phyloP scores from a whole-genome alignment of 2,888 invertebrate species.

The Barypeithes pellucidus region DNA sequence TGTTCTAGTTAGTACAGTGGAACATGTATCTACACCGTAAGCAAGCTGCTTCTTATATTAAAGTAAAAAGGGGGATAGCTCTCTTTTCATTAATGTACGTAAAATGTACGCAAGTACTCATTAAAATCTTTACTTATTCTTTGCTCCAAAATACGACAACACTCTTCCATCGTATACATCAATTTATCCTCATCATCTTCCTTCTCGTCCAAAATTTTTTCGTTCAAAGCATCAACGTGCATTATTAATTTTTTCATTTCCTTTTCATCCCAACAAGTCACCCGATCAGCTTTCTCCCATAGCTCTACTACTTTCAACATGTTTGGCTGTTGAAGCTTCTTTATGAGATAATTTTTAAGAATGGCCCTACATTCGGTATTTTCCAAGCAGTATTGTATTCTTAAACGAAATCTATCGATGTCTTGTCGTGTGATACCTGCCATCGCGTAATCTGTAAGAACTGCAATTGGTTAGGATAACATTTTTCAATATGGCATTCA shows the following conservation, averaged over 20 bases:
- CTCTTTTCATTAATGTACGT: not conserved
- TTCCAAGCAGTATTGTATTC: slow-evolving; percentile 58
- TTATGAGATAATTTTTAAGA: slow-evolving; percentile 50
- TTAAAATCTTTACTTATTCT: not conserved
- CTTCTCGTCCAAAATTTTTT: slow-evolving; percentile 54
- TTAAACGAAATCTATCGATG: slow-evolving; percentile 40
- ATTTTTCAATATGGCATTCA: too few species aligned
- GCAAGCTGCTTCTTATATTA: not conserved
- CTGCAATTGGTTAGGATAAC: too few species aligned
- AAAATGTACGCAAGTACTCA: not conserved
- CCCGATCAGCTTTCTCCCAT: slow-evolving; percentile 56
- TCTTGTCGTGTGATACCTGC: not conserved
- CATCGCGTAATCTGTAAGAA: not conserved
- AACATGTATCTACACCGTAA: too few species aligned
- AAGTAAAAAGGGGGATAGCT: not conserved
- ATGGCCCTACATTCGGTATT: slow-evolving; percentile 51
- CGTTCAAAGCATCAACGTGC: slow-evolving; percentile 58
- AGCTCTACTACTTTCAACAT: slow-evolving; percentile 47
- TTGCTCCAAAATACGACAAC: slow-evolving; percentile 58
- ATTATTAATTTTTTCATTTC: slow-evolving; percentile 57
- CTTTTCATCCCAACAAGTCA: slow-evolving; percentile 56
- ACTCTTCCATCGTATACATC: slow-evolving; percentile 57
- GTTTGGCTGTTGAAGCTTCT: slow-evolving; percentile 26
- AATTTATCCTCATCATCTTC: slow-evolving; percentile 56
- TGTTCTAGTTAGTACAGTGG: too few species aligned